Evolutionary conservation across 2,797 vertebrate genomes (phyloP).

Genomic region (Paratrypauchen microcephalus): DNA sequence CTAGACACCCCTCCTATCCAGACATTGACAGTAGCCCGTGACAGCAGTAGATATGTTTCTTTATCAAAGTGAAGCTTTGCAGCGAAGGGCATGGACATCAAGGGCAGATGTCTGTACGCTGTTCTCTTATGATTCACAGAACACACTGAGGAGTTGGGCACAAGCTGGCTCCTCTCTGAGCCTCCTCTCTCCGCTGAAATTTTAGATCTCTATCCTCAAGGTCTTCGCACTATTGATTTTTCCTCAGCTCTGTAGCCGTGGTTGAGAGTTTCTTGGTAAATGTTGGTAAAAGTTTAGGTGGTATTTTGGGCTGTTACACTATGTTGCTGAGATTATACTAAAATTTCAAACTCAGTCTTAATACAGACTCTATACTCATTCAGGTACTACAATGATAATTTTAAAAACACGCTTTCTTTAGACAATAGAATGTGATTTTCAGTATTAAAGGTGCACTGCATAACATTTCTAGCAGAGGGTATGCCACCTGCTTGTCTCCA

Average conservation of each 20-base stretch:
- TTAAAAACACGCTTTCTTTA: no score
- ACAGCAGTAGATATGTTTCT: conserved; percentile 52
- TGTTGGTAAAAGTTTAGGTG: neutral
- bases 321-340: neutral
- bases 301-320: neutral
- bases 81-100: conserved; percentile 54
- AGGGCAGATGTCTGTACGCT: conserved; percentile 45
- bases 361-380: no score
- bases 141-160: conserved; percentile 20
- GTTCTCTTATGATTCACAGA: conserved; percentile 30
- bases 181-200: neutral
- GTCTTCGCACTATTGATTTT: conserved; percentile 7
- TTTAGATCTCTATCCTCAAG: conserved; percentile 15
- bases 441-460: no score
- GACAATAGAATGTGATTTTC: no score
- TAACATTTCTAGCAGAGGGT: no score
- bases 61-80: conserved; percentile 48
- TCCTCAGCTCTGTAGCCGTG: neutral
- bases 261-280: neutral
- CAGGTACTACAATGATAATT: no score
- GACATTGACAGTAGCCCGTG: conserved; percentile 51
- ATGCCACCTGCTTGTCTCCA: no score
- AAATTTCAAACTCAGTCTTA: no score
- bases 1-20: conserved; percentile 27
- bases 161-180: conserved; percentile 17